Base-by-base conservation (phyloP, 2,888 invertebrate species). In the Eueremaeus valkanovi region DNA sequence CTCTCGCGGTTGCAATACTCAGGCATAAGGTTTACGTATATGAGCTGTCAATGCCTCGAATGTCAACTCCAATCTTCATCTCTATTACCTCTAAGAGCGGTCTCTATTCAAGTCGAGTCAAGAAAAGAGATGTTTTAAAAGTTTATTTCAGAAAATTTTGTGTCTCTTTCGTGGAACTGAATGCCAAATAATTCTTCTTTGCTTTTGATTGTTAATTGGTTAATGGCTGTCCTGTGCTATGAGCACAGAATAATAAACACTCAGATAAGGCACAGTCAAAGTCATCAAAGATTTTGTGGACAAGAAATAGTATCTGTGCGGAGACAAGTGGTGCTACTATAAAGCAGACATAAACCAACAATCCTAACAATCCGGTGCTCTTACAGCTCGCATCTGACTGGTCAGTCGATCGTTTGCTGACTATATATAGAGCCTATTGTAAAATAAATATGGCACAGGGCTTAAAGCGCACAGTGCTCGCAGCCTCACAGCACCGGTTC, bases 241-340 rank as follows among this genome's bases (percentile, higher is more conserved):
- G 27, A 33, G 61, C 33, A 33, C 33, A 16, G 61, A 33, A 61
- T 33, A 31, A 61, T 61, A 33, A 61, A n/a, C 31, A 61, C 68
- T 40, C 68, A 40, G 68, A 68, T 68, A 68, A 68, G 40, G 68
- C 68, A 68, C 68, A 68, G 68, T 21, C 68, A 68, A 40, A 68
- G 68, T 21, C 68, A 68, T 68, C 42, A 40, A 68, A 40, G 40
- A 21, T 18, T 24, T 61, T 33, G 31, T 61, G 31, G 31, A 31
- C 31, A 61, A 61, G 31, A 33, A 33, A n/a, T n/a, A n/a, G n/a
- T 33, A 33, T 31, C 31, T 8, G 49, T 49, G 49, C 16, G 18
- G 16, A 21, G 58, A 63, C 63, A 63, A 33, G 63, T 63, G 29
- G 33, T 63, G 9, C 63, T 63, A 63, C 33, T 33, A 63, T 31